Evolutionary conservation across 2,797 vertebrate species (phyloP).

Genomic region (Lates japonicus): DNA sequence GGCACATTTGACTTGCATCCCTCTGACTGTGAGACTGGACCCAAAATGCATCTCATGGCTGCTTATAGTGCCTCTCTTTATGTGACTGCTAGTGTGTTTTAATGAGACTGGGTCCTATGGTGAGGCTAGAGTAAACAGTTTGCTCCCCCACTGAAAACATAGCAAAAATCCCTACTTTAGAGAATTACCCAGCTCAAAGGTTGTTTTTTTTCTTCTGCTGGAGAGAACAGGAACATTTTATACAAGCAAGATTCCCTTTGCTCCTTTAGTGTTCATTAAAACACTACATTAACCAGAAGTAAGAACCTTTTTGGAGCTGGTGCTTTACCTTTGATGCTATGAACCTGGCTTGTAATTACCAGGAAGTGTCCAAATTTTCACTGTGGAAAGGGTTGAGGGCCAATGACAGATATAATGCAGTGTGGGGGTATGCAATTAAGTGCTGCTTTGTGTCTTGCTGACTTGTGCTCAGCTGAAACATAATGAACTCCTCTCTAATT

Average conservation of each 20-base stretch:
- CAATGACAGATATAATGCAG: conserved; percentile 43
- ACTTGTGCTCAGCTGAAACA: conserved; percentile 44
- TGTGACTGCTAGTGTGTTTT: conserved; percentile 43
- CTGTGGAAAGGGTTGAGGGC: conserved; percentile 34
- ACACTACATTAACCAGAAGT: conserved; percentile 65
- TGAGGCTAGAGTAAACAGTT: conserved; percentile 49
- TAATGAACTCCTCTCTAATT: conserved; percentile 50
- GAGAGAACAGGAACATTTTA: conserved; percentile 32
- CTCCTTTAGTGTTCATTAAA: conserved; percentile 69
- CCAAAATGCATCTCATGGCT: conserved; percentile 26
- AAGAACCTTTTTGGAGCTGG: conserved; percentile 52
- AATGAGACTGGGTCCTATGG: conserved; percentile 52
- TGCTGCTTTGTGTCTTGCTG: conserved; percentile 48
- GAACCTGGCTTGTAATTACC: conserved; percentile 71
- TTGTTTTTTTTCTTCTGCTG: conserved; percentile 15
- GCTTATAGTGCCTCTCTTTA: conserved; percentile 37
- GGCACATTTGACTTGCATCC: conserved; percentile 24
- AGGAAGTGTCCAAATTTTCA: conserved; percentile 56
- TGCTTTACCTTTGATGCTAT: conserved; percentile 59
- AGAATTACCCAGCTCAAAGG: conserved; percentile 31
- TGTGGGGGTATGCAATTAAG: conserved; percentile 45
- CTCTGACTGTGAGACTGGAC: neutral
- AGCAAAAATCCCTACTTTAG: conserved; percentile 24
- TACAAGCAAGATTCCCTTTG: conserved; percentile 36
- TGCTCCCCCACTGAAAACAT: conserved; percentile 35